These are phyloP conservation scores for Hoplias malabaricus DNA, from an alignment of 2,113 vertebrate genomes.

Conservation along the genomic window DNA sequence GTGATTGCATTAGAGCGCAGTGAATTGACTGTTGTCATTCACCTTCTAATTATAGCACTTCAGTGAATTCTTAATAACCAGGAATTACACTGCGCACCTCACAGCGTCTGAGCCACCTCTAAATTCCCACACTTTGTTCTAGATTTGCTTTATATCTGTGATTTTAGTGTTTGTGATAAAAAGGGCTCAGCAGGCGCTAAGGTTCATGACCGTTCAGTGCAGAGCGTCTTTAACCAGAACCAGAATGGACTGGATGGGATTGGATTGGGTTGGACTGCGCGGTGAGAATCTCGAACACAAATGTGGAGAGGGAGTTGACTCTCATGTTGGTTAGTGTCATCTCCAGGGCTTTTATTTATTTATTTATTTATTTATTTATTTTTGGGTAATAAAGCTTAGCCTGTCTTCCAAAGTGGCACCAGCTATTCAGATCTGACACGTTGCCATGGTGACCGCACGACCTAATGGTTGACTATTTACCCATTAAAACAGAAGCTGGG, in stretches of 20 bases:
- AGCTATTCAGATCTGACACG: slow-evolving; percentile 27
- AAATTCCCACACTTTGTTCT: slow-evolving; percentile 15
- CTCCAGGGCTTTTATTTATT: slow-evolving; percentile 23
- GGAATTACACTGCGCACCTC: slow-evolving; percentile 39
- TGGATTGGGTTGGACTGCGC: neutral
- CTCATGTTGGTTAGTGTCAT: slow-evolving; percentile 22
- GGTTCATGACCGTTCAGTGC: neutral
- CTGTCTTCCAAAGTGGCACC: slow-evolving; percentile 22
- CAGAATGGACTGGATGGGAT: neutral
- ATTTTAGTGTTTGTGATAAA: neutral
- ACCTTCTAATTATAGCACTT: slow-evolving; percentile 48
- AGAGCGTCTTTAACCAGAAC: neutral
- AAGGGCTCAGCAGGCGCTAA: neutral
- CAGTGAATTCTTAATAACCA: slow-evolving; percentile 52
- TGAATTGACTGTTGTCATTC: slow-evolving; percentile 51
- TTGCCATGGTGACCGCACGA: slow-evolving; percentile 40
- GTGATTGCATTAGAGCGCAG: slow-evolving; percentile 45
- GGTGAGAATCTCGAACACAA: neutral
- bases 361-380: too few species aligned
- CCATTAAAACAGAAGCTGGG: slow-evolving; percentile 47
- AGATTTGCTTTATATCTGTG: slow-evolving; percentile 11
- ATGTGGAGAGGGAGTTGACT: slow-evolving; percentile 8
- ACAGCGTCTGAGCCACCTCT: slow-evolving; percentile 17
- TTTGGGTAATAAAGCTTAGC: slow-evolving; percentile 4
- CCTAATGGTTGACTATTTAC: slow-evolving; percentile 41